phyloP scores from a whole-genome alignment of 2,797 vertebrate genomes.

The Picus viridis region DNA sequence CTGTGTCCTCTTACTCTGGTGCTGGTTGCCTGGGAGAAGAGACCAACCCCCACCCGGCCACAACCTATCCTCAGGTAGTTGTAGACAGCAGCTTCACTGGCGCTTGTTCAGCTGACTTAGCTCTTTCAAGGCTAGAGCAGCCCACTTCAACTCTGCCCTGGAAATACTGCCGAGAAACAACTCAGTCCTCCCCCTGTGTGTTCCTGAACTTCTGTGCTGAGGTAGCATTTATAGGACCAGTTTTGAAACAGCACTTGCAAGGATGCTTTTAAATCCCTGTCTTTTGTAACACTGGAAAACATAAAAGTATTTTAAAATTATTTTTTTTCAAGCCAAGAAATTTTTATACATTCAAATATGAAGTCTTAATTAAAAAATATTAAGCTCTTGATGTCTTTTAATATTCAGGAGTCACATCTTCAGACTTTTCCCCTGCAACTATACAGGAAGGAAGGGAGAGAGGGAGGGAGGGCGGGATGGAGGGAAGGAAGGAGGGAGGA shows the following conservation, averaged over 20 bases:
- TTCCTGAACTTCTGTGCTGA: not conserved
- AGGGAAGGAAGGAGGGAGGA: no score
- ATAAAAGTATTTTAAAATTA: not conserved
- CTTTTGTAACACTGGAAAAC: accelerated
- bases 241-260: not conserved
- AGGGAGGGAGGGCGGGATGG: no score
- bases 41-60: no score
- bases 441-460: no score
- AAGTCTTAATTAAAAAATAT: not conserved
- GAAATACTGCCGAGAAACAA: not conserved
- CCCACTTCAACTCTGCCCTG: not conserved
- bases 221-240: not conserved
- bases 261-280: not conserved
- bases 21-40: no score
- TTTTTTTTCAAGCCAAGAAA: not conserved
- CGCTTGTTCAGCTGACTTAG: not conserved
- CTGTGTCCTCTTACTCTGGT: no score
- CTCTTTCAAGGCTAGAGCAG: not conserved
- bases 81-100: not conserved
- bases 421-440: not conserved
- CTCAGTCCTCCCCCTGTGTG: accelerated
- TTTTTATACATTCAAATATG: not conserved
- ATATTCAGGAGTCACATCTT: not conserved
- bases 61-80: no score
- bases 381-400: not conserved